Evolutionary conservation across 2,888 invertebrate genomes (phyloP).

Genomic region (Scaptodrosophila latifasciaeformis): DNA sequence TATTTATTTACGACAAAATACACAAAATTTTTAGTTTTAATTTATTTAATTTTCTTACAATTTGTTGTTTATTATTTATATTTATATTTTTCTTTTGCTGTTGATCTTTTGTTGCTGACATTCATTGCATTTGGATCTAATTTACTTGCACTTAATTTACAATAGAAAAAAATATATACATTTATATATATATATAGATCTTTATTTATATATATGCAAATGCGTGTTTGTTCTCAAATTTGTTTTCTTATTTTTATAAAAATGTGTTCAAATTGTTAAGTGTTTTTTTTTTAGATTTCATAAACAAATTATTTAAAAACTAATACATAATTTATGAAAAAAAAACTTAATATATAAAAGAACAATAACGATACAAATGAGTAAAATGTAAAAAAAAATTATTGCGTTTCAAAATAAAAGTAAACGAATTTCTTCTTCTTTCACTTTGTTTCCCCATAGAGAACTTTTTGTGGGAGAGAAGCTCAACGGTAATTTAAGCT

Average conservation of each 20-base stretch:
- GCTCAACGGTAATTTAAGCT: too few species aligned
- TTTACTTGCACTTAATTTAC: constrained; percentile 50
- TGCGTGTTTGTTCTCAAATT: constrained; percentile 10
- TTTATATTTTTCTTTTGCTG: constrained; percentile 12
- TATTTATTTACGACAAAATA: constrained; percentile 67
- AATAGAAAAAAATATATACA: constrained; percentile 48
- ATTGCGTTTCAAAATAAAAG: too few species aligned
- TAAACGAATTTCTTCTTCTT: too few species aligned
- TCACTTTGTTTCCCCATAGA: too few species aligned
- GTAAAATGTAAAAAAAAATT: constrained; percentile 4
- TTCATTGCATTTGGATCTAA: constrained; percentile 37
- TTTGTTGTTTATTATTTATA: background rate
- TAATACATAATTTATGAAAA: background rate
- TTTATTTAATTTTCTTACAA: constrained; percentile 36
- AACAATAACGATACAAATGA: constrained; percentile 1
- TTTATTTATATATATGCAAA: constrained; percentile 11
- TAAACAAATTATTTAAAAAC: constrained; percentile 14
- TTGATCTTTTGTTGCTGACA: constrained; percentile 14
- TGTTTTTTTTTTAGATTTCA: constrained; percentile 25
- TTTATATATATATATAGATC: constrained; percentile 22
- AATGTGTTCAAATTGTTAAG: background rate
- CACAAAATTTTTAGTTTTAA: constrained; percentile 57
- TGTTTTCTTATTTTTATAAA: background rate
- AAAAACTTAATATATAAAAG: background rate
- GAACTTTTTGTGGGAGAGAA: too few species aligned